These are phyloP conservation scores for Onychorhynchus coronatus DNA, from an alignment of 2,113 vertebrate species.

Conservation along the genomic window DNA sequence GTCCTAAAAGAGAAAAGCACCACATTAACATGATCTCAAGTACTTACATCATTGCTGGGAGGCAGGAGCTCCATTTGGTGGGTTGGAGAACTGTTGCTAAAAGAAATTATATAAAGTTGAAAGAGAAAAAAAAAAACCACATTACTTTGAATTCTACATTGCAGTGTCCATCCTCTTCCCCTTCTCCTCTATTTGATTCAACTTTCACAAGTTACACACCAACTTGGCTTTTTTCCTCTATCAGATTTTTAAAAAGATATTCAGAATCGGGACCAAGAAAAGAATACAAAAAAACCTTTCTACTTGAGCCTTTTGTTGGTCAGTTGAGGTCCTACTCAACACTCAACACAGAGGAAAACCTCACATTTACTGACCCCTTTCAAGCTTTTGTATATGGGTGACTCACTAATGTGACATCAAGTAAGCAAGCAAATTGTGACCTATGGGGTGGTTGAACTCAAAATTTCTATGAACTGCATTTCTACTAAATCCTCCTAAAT, in stretches of 20 bases:
- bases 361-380: background rate
- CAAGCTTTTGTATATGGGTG: background rate
- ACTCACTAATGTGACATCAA: background rate
- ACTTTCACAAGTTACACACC: background rate
- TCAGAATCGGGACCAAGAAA: background rate
- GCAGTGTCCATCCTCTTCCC: background rate
- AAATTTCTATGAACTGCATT: background rate
- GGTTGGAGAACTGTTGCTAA: slow-evolving; percentile 88
- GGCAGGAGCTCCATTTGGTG: slow-evolving; percentile 83
- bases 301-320: background rate
- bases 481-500: background rate
- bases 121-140: background rate
- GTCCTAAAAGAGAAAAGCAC: slow-evolving; percentile 71
- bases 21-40: slow-evolving; percentile 59
- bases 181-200: background rate
- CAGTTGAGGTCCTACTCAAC: background rate
- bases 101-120: slow-evolving; percentile 47
- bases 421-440: background rate
- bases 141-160: slow-evolving; percentile 26
- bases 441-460: background rate
- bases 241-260: background rate
- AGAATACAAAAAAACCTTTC: background rate
- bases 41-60: slow-evolving; percentile 88
- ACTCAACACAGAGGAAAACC: background rate
- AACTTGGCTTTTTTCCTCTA: background rate